Conservation (phyloP, 2,797 vertebrate genomes). For the Melopsittacus undulatus region DNA sequence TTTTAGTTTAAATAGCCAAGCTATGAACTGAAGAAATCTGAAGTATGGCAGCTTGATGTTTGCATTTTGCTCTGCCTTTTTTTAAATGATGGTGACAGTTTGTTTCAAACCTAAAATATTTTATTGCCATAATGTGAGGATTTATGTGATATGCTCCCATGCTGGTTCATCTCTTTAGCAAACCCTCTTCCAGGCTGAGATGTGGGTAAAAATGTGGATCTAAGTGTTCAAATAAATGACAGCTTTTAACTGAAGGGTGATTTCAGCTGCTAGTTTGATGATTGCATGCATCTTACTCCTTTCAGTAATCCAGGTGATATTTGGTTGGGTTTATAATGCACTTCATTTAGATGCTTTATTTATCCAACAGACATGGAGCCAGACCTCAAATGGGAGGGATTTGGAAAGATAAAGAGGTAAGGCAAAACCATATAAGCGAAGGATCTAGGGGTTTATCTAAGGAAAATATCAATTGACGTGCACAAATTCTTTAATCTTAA, state of each 20-base stretch:
- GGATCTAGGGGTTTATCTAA: not conserved
- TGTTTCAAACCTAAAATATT: constrained; percentile 14
- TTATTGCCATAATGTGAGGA: not conserved
- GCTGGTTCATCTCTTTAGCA: not conserved
- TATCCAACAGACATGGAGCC: not conserved
- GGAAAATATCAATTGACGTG: not conserved
- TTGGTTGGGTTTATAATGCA: not conserved
- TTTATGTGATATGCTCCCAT: not conserved
- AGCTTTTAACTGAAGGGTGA: not conserved
- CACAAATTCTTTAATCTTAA: not conserved
- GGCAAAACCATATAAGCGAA: not conserved
- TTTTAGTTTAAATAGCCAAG: not conserved
- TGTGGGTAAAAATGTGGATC: not conserved
- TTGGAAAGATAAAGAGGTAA: not conserved
- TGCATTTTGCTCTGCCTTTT: not conserved
- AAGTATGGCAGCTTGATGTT: not conserved
- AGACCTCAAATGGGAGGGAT: not conserved
- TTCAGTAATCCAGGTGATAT: not conserved
- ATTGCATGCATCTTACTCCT: not conserved
- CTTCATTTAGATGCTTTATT: not conserved
- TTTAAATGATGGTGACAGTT: not conserved
- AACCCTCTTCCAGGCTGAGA: not conserved
- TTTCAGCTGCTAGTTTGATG: not conserved
- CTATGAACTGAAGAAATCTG: not conserved
- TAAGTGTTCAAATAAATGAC: not conserved